Evolutionary conservation across 2,888 invertebrate genomes (phyloP), one percentile per base, ranked within the genome.

Genomic region (Alitta virens): DNA sequence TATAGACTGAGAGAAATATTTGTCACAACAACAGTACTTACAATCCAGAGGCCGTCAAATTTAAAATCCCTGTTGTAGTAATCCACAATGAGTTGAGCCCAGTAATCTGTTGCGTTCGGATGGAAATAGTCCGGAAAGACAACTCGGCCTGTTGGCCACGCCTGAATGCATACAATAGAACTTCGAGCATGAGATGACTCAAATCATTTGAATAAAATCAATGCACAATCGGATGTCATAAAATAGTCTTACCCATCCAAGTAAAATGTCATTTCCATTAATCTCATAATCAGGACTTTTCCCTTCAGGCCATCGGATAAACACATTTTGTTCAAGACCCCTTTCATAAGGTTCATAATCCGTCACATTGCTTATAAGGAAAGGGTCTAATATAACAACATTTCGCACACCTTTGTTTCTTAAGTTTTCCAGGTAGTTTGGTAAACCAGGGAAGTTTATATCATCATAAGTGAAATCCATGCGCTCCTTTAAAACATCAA

Each of bases 1-100:
- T n/a, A n/a, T n/a, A n/a, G n/a, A n/a, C n/a, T n/a, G n/a, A n/a
- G n/a, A n/a, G n/a, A n/a, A n/a, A n/a, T n/a, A n/a, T n/a, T n/a
- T n/a, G n/a, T n/a, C n/a, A n/a, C n/a, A n/a, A 33, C 12, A 33
- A 33, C 5, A 12, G 23, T 18, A 73, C 75, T 72, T 71, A 79
- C 79, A 56, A 80, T 75, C 78, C 79, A 80, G 0, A 80, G 66
- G n/a, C 78, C 79, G 68, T 80, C 79, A 71, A 79, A 80, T n/a
- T 62, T 61, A 2, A 79, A 52, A 2, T 24, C 38, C 2, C 57
- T 61, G 14, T 64, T 68, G 2, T 70, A 63, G 55, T 72, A 71
- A 1, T 73, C 65, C 3, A 67, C 69, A 7, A 78, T 77, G 25
- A 77, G 68, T 0, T 73, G 63, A 56, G 70, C 66, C 80, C 80